Base-by-base conservation (phyloP, 2,797 vertebrate species). In the Epinephelus awoara region DNA sequence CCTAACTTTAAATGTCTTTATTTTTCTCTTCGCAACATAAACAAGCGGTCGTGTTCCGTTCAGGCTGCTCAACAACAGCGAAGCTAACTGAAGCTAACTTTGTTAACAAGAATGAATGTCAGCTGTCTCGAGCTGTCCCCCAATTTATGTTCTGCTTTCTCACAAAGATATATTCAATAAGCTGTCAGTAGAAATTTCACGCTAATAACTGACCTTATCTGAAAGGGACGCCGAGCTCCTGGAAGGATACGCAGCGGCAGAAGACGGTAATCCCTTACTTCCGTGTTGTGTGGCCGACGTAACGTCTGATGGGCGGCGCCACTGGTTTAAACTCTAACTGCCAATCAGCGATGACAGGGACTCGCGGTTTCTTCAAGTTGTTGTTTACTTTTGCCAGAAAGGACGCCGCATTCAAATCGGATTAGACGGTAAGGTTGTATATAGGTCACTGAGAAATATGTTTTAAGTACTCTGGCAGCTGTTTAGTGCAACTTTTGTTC, bases 341-440 rank as follows among this genome's bases (percentile, higher is more conserved):
- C 94, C 93, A 95, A 95, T 93, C 86, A 91, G 73, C 44, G 62
- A 23, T 2, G 6, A 80, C 85, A 77, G 91, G 88, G 93, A 94
- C 93, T 89, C 91, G 95, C 95, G 94, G 92, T 92, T 81, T 50
- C 79, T 95, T 95, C 80, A 93, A 94, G 25, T 93, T 79, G 10
- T 86, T 90, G 85, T 91, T 90, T 89, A 82, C 66, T 49, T 23
- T 3, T 49, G 0, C 7, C 9, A 14, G 6, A 15, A 42, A 11
- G 1, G 4, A 18, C 40, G 4, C 4, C 2, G 15, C 51, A 0
- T 29, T 42, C 0, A 73, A 46, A 49, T n/a, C 2, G 0, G 0
- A 40, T 10, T 44, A 17, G 38, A 17, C 2, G 3, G 0, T 0
- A 12, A 1, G 1, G 1, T 44, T 27, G 14, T 14, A 19, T 54